A percentile compares a stretch with the other conserved stretches of the same genome.
Conservation (phyloP, 1,140 invertebrate genomes). For the Heterodera schachtii region DNA sequence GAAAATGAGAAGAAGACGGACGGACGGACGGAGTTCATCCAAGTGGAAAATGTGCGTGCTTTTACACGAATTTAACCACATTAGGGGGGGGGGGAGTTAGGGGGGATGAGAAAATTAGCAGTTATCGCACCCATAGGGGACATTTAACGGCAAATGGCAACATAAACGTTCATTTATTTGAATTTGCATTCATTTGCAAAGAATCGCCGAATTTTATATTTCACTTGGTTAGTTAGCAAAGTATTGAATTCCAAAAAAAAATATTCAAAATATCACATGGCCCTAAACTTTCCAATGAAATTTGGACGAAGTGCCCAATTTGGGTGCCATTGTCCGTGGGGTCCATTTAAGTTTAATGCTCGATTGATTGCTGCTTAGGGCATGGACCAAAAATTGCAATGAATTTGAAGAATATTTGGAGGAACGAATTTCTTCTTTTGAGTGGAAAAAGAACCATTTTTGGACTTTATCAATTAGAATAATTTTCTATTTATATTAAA, state of each 20-base stretch:
- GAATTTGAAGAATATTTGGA: background rate
- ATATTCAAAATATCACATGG: background rate
- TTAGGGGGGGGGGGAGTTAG: background rate
- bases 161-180: no score
- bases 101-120: background rate
- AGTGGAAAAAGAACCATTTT: no score
- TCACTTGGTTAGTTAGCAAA: background rate
- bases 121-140: no score
- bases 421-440: background rate
- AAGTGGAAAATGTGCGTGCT: background rate
- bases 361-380: background rate
- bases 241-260: no score
- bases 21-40: background rate
- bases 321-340: background rate
- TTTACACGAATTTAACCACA: background rate
- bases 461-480: no score
- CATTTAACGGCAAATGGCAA: background rate
- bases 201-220: no score
- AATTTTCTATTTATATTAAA: no score
- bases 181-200: no score
- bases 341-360: background rate
- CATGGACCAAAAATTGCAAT: no score
- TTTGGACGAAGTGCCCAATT: background rate
- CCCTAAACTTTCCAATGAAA: background rate
- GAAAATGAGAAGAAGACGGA: background rate